Evolutionary conservation across 2,797 vertebrate species (phyloP), one percentile per base, ranked within the genome.

Genomic region (Gobio occitaniae): DNA sequence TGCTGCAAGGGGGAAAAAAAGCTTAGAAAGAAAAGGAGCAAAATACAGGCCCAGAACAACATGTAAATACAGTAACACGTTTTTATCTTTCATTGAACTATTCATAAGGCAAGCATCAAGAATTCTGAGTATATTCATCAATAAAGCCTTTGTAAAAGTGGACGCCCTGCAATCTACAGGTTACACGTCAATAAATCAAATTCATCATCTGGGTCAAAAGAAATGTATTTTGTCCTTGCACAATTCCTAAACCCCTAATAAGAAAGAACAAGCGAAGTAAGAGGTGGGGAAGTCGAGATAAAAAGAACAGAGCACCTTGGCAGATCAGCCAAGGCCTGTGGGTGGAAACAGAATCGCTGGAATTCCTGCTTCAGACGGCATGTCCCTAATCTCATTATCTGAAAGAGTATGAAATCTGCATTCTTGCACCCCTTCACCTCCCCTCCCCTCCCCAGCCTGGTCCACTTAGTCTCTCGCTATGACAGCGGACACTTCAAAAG

Each of bases 361-460:
- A 94, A 95, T 94, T 95, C 93, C 89, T 92, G 80, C 85, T 86
- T 91, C 66, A 85, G 89, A 92, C 86, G 88, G 83, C 89, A 92
- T 82, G 38, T 92, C 87, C 88, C 90, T 94, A 94, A 95, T 95
- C 94, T 94, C 88, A 93, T 95, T 95, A 95, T 93, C 92, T 90
- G 83, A 80, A 84, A 93, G 91, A 90, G 93, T 93, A 93, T 93
- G 91, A 94, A 93, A 93, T 92, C 91, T 92, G 90, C 93, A 95
- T 95, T 95, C 94, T 92, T 89, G 78, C 77, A 85, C 82, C 84
- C 78, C 70, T 66, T 84, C 32, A 36, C 65, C 84, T 68, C 68
- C 59, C 65, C 84, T 68, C 68, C 59, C 65, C 63, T 36, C 66
- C 15, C 4, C 1, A 25, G n/a, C 7, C 68, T 38, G 29, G 54